Percentiles rank a stretch among this genome's conserved stretches.
Conservation (phyloP, 2,797 vertebrate genomes). For the Acanthopagrus latus region DNA sequence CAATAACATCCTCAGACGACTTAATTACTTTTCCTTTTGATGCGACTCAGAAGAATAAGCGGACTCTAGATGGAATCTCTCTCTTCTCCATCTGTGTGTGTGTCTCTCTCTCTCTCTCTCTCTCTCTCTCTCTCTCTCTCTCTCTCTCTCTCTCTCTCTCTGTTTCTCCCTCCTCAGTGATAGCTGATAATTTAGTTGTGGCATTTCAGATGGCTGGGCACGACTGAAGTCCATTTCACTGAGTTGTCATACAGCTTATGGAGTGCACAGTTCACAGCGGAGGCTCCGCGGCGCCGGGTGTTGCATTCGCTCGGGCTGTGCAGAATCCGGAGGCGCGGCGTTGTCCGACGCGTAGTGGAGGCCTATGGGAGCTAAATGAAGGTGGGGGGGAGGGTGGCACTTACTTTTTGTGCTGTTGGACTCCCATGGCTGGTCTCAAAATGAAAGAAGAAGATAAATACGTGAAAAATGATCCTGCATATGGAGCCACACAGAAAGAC, state of each 20-base stretch:
- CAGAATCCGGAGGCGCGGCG: slow-evolving; percentile 2
- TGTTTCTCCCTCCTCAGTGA: slow-evolving; percentile 49
- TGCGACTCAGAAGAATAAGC: slow-evolving; percentile 80
- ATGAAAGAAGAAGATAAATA: background rate
- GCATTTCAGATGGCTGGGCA: slow-evolving; percentile 53
- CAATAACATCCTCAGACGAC: slow-evolving; percentile 84
- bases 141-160: slow-evolving; percentile 22
- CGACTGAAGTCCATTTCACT: slow-evolving; percentile 55
- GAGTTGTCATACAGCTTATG: slow-evolving; percentile 40
- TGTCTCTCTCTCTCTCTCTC: slow-evolving; percentile 14
- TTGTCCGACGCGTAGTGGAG: background rate
- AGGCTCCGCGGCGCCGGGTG: background rate
- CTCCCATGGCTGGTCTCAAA: slow-evolving; percentile 13
- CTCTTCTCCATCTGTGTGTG: slow-evolving; percentile 47
- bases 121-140: slow-evolving; percentile 45
- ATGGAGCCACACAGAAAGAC: background rate
- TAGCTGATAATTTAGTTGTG: slow-evolving; percentile 70
- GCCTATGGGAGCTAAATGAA: slow-evolving; percentile 21
- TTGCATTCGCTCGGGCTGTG: slow-evolving; percentile 8
- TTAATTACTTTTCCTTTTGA: slow-evolving; percentile 88
- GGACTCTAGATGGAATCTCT: slow-evolving; percentile 78
- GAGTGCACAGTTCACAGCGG: slow-evolving; percentile 36
- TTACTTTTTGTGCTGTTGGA: slow-evolving; percentile 20
- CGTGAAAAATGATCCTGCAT: background rate
- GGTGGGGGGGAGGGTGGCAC: slow-evolving; percentile 17